A percentile compares a stretch with the other conserved stretches of the same genome.
phyloP scores from a whole-genome alignment of 2,797 vertebrate species.

The Taenioides sp. region DNA sequence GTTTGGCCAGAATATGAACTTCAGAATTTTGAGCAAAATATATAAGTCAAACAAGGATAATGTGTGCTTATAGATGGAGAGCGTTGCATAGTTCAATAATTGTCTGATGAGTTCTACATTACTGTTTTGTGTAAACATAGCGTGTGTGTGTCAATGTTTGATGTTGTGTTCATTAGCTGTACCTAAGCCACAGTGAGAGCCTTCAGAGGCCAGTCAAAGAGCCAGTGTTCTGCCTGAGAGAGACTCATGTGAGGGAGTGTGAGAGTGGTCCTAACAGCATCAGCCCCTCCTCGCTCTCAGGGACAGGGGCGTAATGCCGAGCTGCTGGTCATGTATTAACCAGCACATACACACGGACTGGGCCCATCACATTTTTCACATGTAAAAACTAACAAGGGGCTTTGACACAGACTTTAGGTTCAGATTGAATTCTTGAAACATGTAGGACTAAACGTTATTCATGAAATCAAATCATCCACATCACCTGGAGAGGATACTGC shows the following conservation, averaged over 20 bases:
- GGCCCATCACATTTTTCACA: neutral
- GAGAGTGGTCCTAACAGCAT: slow-evolving; percentile 39
- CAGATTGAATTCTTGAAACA: neutral
- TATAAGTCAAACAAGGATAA: no score
- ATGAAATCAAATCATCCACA: neutral
- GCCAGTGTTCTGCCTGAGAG: slow-evolving; percentile 40
- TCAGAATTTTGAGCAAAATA: no score
- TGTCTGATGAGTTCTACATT: neutral
- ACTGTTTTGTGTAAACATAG: neutral
- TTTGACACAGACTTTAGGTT: neutral
- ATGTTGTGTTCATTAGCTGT: slow-evolving; percentile 30
- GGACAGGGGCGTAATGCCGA: slow-evolving; percentile 50
- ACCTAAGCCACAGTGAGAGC: slow-evolving; percentile 13
- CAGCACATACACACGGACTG: slow-evolving; percentile 20
- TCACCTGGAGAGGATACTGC: neutral
- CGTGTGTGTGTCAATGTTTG: slow-evolving; percentile 23
- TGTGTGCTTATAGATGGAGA: no score
- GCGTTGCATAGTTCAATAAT: no score
- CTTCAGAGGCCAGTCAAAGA: slow-evolving; percentile 40
- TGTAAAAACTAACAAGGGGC: neutral
- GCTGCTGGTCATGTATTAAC: slow-evolving; percentile 46
- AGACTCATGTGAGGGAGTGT: neutral
- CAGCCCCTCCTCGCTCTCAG: slow-evolving; percentile 27
- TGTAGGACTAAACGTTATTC: neutral
- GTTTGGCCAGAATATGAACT: no score